Base-by-base conservation (phyloP, 2,113 vertebrate genomes). In the Callaeas wilsoni region DNA sequence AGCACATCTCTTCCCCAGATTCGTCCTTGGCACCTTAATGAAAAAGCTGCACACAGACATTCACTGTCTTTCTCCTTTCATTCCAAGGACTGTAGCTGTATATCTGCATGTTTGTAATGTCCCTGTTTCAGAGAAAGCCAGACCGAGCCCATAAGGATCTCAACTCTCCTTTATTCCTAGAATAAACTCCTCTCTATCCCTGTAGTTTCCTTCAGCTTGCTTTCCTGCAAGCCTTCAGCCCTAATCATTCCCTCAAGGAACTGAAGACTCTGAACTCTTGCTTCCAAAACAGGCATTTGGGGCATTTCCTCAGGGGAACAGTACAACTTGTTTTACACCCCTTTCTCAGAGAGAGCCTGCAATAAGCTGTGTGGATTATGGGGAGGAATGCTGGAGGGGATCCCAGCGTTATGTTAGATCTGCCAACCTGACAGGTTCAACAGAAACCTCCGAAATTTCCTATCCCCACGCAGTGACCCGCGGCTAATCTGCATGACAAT, bases 401-500 rank as follows among this genome's bases (percentile, higher is more conserved):
- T 97, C 83, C 96, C 91, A 80, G 87, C 50, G 10, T 86, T 95
- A 80, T 90, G 87, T 96, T 96, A 96, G 95, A 95, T 87, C 84
- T 97, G 94, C 96, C 95, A 96, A 96, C 83, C 94, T 97, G 96
- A 97, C 96, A 96, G 94, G 95, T 95, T 97, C 84, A 65, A 76
- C 86, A 97, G 96, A 98, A 97, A 96, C 69, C 94, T 89, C 46
- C 96, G 93, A 97, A 97, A 89, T 97, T 97, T 98, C 97, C 94
- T 92, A 96, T 98, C 97, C 95, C 96, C 89, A 82, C 32, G 83
- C 96, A 76, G 56, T 96, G 96, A 97, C 94, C 97, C 84, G 16
- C 84, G 97, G 92, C 93, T 97, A 96, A 98, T 98, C 96, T 95
- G 67, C 95, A 96, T 95, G 84, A 97, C 96, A 98, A 97, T 96